Conservation (phyloP, 2,113 vertebrate genomes). For the Salvelinus sp. region DNA sequence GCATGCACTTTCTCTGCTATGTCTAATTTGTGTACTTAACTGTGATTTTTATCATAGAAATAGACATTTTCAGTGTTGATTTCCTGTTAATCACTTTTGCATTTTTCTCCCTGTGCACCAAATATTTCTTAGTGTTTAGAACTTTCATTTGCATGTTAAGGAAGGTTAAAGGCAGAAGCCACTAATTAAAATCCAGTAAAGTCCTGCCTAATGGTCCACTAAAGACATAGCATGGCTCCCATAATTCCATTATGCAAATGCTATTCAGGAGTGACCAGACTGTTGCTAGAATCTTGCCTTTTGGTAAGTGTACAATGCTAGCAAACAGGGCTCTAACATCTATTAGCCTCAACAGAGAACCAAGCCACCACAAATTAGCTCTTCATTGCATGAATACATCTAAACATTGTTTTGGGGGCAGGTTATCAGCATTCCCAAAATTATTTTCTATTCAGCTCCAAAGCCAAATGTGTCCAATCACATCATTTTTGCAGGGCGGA, state of each 20-base stretch:
- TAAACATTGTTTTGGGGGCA: too few relatives aligned
- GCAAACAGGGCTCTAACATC: not conserved
- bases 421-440: slow-evolving; percentile 48
- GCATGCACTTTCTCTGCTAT: slow-evolving; percentile 45
- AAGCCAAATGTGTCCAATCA: slow-evolving; percentile 72
- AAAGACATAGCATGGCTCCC: slow-evolving; percentile 84
- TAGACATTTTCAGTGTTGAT: slow-evolving; percentile 68
- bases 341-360: not conserved
- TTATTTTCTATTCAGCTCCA: too few relatives aligned
- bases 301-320: slow-evolving; percentile 71
- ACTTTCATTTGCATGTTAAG: slow-evolving; percentile 95
- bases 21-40: slow-evolving; percentile 62
- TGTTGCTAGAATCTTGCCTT: slow-evolving; percentile 68
- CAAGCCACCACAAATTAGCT: slow-evolving; percentile 69
- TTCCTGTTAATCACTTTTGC: slow-evolving; percentile 73
- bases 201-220: slow-evolving; percentile 86
- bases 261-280: slow-evolving; percentile 72
- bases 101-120: slow-evolving; percentile 77
- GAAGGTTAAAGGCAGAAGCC: slow-evolving; percentile 92
- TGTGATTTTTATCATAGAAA: slow-evolving; percentile 74
- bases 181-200: slow-evolving; percentile 91
- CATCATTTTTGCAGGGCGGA: not conserved
- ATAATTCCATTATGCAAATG: slow-evolving; percentile 96
- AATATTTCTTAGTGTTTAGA: slow-evolving; percentile 78
- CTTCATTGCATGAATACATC: too few relatives aligned